Percentiles rank a stretch among this genome's conserved stretches.
Evolutionary conservation across 2,888 invertebrate genomes (phyloP).

Genomic region (Drosophila ezoana): DNA sequence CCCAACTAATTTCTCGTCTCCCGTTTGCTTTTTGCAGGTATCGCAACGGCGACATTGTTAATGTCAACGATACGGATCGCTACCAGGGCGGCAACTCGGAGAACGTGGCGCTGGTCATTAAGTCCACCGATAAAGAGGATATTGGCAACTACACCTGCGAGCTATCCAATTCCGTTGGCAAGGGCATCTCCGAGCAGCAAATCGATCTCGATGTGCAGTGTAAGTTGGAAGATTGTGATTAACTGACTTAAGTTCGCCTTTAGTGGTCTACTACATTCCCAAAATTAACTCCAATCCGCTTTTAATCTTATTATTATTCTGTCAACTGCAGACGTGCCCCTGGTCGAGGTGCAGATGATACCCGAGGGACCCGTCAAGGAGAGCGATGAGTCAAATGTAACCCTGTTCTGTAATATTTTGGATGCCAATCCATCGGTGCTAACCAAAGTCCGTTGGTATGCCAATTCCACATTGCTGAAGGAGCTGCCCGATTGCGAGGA

Average conservation of each 20-base stretch:
- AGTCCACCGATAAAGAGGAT: constrained; percentile 90
- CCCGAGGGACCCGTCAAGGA: constrained; percentile 92
- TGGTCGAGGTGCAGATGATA: constrained; percentile 91
- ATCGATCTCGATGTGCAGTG: constrained; percentile 93
- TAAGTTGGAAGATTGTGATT: constrained; percentile 85
- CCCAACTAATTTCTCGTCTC: constrained; percentile 16
- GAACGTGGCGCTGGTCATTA: constrained; percentile 91
- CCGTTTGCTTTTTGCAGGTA: constrained; percentile 86
- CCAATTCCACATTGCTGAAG: constrained; percentile 92
- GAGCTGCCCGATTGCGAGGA: constrained; percentile 91
- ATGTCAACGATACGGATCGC: constrained; percentile 87
- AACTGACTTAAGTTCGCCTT: neutral
- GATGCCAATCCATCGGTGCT: constrained; percentile 91
- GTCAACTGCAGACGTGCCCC: constrained; percentile 89
- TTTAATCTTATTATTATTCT: neutral
- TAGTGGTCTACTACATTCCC: no score
- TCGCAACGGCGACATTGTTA: constrained; percentile 88
- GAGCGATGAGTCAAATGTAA: constrained; percentile 91
- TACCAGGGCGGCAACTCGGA: constrained; percentile 91
- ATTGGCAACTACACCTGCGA: constrained; percentile 94
- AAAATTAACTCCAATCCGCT: neutral
- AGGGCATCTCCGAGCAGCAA: constrained; percentile 89
- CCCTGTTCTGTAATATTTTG: constrained; percentile 91
- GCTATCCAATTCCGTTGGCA: constrained; percentile 92
- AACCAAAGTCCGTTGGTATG: constrained; percentile 93